Evolutionary conservation across 2,888 invertebrate species (phyloP).

Genomic region (Coremacera marginata): DNA sequence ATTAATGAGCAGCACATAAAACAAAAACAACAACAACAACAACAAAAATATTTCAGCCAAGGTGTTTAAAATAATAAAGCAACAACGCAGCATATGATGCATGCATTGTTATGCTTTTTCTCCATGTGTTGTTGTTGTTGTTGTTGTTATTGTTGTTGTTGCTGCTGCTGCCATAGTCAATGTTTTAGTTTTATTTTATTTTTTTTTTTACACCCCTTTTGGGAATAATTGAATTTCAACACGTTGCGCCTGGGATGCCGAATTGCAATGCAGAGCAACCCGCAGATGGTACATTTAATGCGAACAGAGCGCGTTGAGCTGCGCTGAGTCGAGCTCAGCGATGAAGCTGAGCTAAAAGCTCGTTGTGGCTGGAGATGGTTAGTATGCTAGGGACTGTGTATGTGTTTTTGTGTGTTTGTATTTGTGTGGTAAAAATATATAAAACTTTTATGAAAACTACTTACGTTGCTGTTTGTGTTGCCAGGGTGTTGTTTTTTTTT

Average conservation of each 20-base stretch:
- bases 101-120: background rate
- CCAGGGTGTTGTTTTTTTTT: background rate
- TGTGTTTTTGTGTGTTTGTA: background rate
- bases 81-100: background rate
- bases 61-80: constrained; percentile 3
- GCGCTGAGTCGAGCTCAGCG: background rate
- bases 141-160: background rate
- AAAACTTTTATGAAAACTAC: constrained; percentile 24
- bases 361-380: background rate
- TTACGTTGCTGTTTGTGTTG: constrained; percentile 3
- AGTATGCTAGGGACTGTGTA: background rate
- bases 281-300: constrained; percentile 17
- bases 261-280: background rate
- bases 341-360: background rate
- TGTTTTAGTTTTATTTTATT: background rate
- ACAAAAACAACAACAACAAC: background rate
- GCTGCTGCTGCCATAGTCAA: background rate
- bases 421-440: background rate
- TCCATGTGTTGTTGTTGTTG: background rate
- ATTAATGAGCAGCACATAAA: background rate
- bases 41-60: background rate
- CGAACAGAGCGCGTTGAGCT: constrained; percentile 4
- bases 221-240: constrained; percentile 28
- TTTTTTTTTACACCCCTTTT: background rate
- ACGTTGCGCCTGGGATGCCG: background rate